Conservation (phyloP, 1,140 invertebrate genomes). For the Heliconius hewitsoni region DNA sequence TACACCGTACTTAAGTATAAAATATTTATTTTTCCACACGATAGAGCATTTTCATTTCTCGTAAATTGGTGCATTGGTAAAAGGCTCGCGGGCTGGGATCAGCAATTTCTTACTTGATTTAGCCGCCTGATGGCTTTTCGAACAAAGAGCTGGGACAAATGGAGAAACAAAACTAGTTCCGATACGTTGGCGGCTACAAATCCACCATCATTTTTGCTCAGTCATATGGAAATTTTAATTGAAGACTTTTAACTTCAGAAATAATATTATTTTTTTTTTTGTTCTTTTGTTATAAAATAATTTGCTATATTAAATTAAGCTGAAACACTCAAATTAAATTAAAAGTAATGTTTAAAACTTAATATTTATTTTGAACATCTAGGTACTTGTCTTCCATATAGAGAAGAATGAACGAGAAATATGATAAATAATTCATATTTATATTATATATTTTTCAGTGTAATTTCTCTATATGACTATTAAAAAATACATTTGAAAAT, state of each 20-base stretch:
- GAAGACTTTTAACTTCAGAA: conserved; percentile 22
- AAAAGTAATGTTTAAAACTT: not conserved
- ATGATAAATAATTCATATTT: no score
- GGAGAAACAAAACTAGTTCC: conserved; percentile 51
- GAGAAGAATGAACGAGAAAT: no score
- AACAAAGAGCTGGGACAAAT: conserved; percentile 62
- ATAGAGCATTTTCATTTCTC: conserved; percentile 54
- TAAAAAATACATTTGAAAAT: not conserved
- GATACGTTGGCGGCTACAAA: conserved; percentile 28
- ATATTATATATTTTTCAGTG: no score
- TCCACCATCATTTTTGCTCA: conserved; percentile 36
- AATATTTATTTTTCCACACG: conserved; percentile 30
- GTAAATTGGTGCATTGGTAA: conserved; percentile 32
- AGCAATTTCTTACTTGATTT: conserved; percentile 77
- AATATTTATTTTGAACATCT: no score
- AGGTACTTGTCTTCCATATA: no score
- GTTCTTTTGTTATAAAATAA: not conserved
- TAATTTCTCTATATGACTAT: no score
- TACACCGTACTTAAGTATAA: not conserved
- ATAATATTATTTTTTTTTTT: not conserved
- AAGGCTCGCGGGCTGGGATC: conserved; percentile 48
- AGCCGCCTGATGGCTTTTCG: conserved; percentile 65
- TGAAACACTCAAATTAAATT: no score
- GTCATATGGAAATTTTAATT: conserved; percentile 42
- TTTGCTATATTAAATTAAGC: no score